phyloP scores from a whole-genome alignment of 2,113 vertebrate genomes.

The Macquaria ambigua region DNA sequence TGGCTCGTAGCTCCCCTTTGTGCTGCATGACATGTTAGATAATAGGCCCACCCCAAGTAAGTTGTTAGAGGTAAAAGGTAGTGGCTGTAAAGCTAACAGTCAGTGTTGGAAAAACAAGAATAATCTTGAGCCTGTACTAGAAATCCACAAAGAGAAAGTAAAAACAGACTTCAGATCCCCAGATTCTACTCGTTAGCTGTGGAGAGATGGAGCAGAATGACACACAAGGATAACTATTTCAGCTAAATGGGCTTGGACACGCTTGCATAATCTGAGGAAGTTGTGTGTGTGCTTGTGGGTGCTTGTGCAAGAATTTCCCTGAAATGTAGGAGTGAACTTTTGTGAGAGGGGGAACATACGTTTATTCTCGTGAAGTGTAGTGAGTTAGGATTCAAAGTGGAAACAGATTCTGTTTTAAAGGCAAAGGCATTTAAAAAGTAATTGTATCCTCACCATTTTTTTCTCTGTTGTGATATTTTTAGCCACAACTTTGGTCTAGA shows the following conservation, averaged over 20 bases:
- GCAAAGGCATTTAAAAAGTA: neutral
- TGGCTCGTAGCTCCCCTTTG: slow-evolving; percentile 9
- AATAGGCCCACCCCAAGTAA: accelerated
- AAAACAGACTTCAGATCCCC: neutral
- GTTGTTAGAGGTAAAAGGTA: slow-evolving; percentile 20
- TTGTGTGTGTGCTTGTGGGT: neutral
- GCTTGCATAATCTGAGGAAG: slow-evolving; percentile 21
- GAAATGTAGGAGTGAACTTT: neutral
- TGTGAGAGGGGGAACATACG: neutral
- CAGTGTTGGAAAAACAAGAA: neutral
- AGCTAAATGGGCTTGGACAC: neutral
- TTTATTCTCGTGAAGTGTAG: neutral
- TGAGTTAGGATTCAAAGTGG: no score
- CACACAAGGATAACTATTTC: neutral
- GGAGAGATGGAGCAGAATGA: neutral
- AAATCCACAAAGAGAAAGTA: neutral
- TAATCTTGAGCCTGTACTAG: neutral
- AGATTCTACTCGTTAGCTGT: neutral
- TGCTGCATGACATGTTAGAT: neutral
- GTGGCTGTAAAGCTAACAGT: neutral
- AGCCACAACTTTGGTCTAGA: neutral
- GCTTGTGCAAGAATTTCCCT: slow-evolving; percentile 2
- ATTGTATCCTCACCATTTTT: no score
- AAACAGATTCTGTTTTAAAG: neutral
- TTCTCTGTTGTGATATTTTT: neutral